A percentile compares a stretch with the other conserved stretches of the same genome.
Conservation (phyloP, 2,113 vertebrate species). For the Protobothrops mucrosquamatus region DNA sequence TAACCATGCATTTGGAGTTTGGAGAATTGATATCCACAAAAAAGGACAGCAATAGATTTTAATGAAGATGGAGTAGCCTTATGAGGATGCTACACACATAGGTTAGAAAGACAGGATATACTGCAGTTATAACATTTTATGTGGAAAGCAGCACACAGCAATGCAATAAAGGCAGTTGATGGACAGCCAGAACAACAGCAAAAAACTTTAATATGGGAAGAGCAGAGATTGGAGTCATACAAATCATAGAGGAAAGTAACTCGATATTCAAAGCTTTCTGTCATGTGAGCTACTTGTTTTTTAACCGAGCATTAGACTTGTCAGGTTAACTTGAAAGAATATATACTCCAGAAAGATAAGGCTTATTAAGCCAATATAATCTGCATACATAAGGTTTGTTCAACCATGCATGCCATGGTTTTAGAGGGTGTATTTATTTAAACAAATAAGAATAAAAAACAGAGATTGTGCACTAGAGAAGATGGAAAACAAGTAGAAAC, state of each 20-base stretch:
- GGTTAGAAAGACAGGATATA: slow-evolving; percentile 2
- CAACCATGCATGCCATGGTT: not conserved
- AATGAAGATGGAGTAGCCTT: slow-evolving; percentile 6
- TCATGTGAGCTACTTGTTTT: not conserved
- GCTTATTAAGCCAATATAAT: not conserved
- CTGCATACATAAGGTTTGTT: not conserved
- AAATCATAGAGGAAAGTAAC: not conserved
- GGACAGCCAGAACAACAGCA: not conserved
- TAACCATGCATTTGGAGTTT: slow-evolving; percentile 6
- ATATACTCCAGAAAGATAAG: not conserved
- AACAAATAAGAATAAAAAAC: not conserved
- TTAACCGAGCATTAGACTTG: not conserved
- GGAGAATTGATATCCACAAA: not conserved
- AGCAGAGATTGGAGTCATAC: not conserved
- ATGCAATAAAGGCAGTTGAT: slow-evolving; percentile 3
- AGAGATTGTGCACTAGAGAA: not conserved
- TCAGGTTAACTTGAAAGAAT: not conserved
- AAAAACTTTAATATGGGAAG: slow-evolving; percentile 3
- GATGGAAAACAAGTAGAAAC: not conserved
- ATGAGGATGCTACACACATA: not conserved
- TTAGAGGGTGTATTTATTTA: not conserved
- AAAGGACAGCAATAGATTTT: not conserved
- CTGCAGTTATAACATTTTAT: slow-evolving; percentile 15
- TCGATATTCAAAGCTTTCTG: not conserved
- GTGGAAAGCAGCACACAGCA: not conserved